Conservation (phyloP, 2,888 invertebrate species). For the Torymus auratus region DNA sequence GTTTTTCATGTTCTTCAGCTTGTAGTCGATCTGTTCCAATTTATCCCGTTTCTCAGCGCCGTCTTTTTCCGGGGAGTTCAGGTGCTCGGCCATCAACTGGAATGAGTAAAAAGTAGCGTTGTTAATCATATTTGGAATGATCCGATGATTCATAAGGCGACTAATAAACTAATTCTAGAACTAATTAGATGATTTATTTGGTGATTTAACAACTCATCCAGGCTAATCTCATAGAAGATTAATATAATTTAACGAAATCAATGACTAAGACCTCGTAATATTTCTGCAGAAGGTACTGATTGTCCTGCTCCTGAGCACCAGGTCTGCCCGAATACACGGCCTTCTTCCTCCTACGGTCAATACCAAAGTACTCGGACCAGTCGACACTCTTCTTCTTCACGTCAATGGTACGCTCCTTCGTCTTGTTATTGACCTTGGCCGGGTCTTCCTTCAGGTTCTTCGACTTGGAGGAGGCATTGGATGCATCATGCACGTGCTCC, state of each 20-base stretch:
- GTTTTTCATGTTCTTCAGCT: constrained; percentile 86
- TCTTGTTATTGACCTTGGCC: constrained; percentile 57
- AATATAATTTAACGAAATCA: neutral
- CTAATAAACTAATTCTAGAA: too few species aligned
- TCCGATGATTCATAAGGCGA: too few species aligned
- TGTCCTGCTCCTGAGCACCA: constrained; percentile 78
- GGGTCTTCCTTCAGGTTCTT: constrained; percentile 65
- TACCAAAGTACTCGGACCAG: constrained; percentile 92
- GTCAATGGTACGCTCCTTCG: constrained; percentile 77
- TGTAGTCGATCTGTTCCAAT: constrained; percentile 84
- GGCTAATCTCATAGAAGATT: neutral
- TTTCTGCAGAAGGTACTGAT: constrained; percentile 80
- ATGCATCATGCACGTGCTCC: neutral
- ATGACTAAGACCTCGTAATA: constrained; percentile 78
- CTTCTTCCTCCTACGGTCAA: constrained; percentile 87
- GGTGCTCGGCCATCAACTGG: constrained; percentile 65
- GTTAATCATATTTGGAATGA: too few species aligned
- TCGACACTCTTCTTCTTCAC: constrained; percentile 89
- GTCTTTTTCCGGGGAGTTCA: constrained; percentile 72
- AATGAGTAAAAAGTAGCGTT: neutral
- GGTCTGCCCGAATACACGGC: constrained; percentile 76
- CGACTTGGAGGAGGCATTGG: constrained; percentile 36
- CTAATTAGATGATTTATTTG: too few species aligned
- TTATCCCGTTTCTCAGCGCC: constrained; percentile 79
- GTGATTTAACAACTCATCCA: neutral